Base-by-base conservation (phyloP, 2,888 invertebrate species). In the Operophtera brumata region DNA sequence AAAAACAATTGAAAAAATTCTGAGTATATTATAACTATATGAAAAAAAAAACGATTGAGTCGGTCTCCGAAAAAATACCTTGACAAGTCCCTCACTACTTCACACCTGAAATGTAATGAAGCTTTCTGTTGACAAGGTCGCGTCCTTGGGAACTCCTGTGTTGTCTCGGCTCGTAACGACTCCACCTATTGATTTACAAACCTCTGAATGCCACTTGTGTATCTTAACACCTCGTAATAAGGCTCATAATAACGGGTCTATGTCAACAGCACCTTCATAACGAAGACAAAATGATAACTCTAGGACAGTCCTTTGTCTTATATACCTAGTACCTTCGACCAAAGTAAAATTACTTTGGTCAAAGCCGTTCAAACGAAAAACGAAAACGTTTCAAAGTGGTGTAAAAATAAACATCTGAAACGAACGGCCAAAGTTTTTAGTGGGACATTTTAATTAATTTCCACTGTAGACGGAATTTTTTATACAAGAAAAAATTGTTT, bases 181-280 rank as follows among this genome's bases (percentile, higher is more conserved):
- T 59, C 55, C n/a, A n/a, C n/a, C n/a, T 55, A 73, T 70, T 65
- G 73, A 72, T 71, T 61, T 57, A 64, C 49, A 54, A 53, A 53
- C 65, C 61, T 59, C 42, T 44, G 39, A 47, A 55, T 40, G 26
- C 10, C 46, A 37, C 10, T 36, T 35, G 13, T 54, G 40, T 20
- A 37, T 52, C 46, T 59, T 59, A 63, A 35, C 39, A 8, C 46
- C 5, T 25, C 2, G 57, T n/a, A n/a, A 37, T 54, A 65, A 34
- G 55, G 50, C 52, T 36, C 8, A 61, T 43, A 60, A 59, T 59
- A 37, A 46, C 55, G 37, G 32, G 10, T 26, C 10, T 9, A 35
- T n/a, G 26, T 48, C 43, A 48, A 30, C 42, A 13, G 35, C 36
- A 40, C 32, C 37, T 50, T 51, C 46, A 60, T 43, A 50, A 47